Evolutionary conservation across 2,888 invertebrate species (phyloP).

Genomic region (Parochlus steinenii): DNA sequence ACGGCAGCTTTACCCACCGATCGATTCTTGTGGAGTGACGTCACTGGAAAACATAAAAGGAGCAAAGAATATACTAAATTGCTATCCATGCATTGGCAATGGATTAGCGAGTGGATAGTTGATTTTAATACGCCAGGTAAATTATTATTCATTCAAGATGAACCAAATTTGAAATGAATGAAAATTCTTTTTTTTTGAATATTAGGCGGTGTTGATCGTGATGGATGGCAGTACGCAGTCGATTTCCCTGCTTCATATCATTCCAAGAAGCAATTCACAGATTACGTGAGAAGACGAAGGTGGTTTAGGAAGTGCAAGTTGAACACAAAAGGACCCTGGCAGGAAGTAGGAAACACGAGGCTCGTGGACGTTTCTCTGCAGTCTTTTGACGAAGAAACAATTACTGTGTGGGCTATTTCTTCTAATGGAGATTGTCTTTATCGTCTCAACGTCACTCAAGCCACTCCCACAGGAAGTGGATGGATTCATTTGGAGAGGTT

Average conservation of each 20-base stretch:
- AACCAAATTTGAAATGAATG: no score
- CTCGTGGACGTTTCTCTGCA: constrained; percentile 64
- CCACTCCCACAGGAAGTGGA: constrained; percentile 50
- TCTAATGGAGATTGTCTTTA: constrained; percentile 73
- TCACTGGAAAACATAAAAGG: constrained; percentile 64
- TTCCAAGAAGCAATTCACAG: constrained; percentile 69
- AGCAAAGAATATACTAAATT: constrained; percentile 75
- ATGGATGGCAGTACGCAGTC: constrained; percentile 91
- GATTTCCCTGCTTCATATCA: constrained; percentile 83
- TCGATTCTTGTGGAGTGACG: constrained; percentile 82
- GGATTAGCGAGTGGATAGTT: constrained; percentile 88
- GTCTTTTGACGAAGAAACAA: constrained; percentile 34
- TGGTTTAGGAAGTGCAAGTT: constrained; percentile 75
- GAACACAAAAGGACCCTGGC: constrained; percentile 76
- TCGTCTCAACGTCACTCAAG: constrained; percentile 55
- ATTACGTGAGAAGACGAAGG: constrained; percentile 68
- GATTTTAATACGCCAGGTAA: constrained; percentile 81
- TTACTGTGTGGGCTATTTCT: constrained; percentile 72
- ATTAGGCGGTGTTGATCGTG: constrained; percentile 74
- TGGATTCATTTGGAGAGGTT: constrained; percentile 26
- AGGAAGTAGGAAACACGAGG: constrained; percentile 71
- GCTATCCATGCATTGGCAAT: constrained; percentile 75
- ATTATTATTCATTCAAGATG: no score
- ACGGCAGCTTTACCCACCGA: constrained; percentile 74
- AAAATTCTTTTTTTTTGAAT: no score